These are phyloP conservation scores for Argyrosomus japonicus DNA, from an alignment of 2,113 vertebrate species.

Conservation along the genomic window DNA sequence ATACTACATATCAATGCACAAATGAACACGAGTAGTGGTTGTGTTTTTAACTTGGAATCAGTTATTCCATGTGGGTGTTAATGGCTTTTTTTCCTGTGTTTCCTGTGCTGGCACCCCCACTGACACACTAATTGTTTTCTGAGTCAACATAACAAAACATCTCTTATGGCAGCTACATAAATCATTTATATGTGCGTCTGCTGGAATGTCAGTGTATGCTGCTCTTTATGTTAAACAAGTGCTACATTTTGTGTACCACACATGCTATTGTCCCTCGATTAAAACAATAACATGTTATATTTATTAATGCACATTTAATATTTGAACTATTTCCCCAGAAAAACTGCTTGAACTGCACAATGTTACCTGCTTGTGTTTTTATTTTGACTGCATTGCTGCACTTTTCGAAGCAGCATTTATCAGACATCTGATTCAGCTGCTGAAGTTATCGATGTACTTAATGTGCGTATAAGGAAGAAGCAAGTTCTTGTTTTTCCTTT, in stretches of 20 bases:
- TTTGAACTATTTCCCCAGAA: neutral
- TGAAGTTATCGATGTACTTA: neutral
- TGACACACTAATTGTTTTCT: constrained; percentile 8
- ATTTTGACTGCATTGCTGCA: constrained; percentile 43
- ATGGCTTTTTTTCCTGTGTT: constrained; percentile 16
- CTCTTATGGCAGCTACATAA: constrained; percentile 63
- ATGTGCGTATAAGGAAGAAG: neutral
- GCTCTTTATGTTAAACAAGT: constrained; percentile 26
- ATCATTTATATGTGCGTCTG: constrained; percentile 14
- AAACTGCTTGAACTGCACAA: neutral
- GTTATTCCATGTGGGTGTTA: neutral
- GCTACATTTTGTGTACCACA: neutral
- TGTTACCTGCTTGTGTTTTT: neutral
- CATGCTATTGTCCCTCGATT: neutral
- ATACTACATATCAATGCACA: constrained; percentile 22
- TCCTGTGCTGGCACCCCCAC: constrained; percentile 7
- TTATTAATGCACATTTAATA: neutral
- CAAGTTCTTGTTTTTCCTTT: constrained; percentile 13
- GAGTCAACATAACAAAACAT: constrained; percentile 20
- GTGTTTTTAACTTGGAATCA: constrained; percentile 24
- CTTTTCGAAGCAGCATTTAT: constrained; percentile 35
- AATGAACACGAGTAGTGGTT: constrained; percentile 21
- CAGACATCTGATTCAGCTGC: constrained; percentile 21
- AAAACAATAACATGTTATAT: neutral
- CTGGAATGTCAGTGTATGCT: constrained; percentile 34